Conservation (phyloP, 2,888 invertebrate genomes). For the Lasioglossum figueresi region DNA sequence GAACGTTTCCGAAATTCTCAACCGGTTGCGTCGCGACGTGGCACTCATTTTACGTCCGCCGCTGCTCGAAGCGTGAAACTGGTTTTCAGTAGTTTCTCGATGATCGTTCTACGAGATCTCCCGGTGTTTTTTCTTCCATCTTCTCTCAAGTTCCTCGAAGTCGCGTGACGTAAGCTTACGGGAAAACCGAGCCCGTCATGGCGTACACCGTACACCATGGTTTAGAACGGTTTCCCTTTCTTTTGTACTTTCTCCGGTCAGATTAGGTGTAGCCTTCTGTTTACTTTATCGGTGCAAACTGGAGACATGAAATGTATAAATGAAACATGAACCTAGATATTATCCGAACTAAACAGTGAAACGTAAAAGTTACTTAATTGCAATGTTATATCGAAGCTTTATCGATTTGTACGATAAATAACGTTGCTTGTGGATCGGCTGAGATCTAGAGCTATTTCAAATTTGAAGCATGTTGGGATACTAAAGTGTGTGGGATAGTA, state of each 20-base stretch:
- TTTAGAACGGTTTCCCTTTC: not conserved
- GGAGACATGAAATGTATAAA: no score
- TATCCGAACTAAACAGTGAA: not conserved
- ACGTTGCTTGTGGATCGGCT: not conserved
- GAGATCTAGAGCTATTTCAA: not conserved
- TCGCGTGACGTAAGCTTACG: conserved; percentile 7
- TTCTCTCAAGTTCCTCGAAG: conserved; percentile 12
- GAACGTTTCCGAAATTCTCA: conserved; percentile 12
- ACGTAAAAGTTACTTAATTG: not conserved
- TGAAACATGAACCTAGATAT: no score
- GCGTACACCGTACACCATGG: not conserved
- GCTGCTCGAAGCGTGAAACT: conserved; percentile 22
- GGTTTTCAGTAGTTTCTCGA: conserved; percentile 47
- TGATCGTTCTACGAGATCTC: conserved; percentile 22
- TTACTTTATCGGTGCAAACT: not conserved
- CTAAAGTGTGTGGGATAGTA: no score
- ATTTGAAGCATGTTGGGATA: no score
- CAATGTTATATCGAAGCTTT: no score
- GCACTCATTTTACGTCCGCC: not conserved
- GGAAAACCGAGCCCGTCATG: not conserved
- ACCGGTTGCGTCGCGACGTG: not conserved
- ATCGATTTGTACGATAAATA: not conserved
- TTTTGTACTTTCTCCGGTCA: not conserved
- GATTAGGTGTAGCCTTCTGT: not conserved
- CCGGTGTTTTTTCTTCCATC: not conserved